phyloP scores from a whole-genome alignment of 2,113 vertebrate genomes.

The Camarhynchus parvulus region DNA sequence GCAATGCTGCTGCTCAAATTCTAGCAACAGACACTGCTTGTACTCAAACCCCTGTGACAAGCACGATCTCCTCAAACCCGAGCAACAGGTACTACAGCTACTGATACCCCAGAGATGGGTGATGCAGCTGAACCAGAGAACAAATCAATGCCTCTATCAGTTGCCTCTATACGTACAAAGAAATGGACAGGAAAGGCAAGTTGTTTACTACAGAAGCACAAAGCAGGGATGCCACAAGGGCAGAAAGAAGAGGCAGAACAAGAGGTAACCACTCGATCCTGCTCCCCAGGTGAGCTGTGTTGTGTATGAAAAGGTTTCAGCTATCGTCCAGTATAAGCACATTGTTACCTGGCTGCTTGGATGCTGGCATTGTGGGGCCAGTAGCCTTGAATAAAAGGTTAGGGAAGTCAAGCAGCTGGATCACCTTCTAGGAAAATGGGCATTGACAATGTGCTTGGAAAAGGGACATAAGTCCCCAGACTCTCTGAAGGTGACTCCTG shows the following conservation, averaged over 20 bases:
- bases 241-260: not conserved
- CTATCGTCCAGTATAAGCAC: not conserved
- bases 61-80: not conserved
- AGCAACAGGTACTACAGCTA: not conserved
- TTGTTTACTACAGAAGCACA: not conserved
- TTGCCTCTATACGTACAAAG: not conserved
- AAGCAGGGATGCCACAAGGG: not conserved
- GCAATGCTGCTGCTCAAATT: not conserved
- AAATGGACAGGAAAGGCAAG: not conserved
- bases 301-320: not conserved
- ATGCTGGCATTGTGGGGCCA: no score
- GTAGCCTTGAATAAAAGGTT: not conserved
- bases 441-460: not conserved
- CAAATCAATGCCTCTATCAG: not conserved
- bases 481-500: not conserved
- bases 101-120: not conserved
- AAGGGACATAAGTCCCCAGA: not conserved
- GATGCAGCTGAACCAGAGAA: not conserved
- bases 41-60: not conserved
- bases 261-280: rapidly evolving
- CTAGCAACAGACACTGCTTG: not conserved
- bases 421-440: not conserved
- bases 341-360: not conserved
- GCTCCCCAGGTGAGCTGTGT: not conserved
- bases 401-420: not conserved